Evolutionary conservation across 2,113 vertebrate genomes (phyloP).

Genomic region (Alouatta palliata): DNA sequence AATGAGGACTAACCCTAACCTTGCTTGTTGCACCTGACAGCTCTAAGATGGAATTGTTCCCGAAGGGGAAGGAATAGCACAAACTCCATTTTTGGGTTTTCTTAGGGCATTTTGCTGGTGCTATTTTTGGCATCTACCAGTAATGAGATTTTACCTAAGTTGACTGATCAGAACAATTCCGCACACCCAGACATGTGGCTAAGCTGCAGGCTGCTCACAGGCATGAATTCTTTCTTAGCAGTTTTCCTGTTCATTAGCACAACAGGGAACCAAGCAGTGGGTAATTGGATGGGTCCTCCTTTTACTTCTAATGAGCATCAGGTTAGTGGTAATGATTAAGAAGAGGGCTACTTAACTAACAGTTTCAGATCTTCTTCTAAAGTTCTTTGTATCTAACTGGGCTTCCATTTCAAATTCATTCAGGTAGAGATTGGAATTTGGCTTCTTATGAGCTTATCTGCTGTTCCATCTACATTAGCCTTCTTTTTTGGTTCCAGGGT

Average conservation of each 20-base stretch:
- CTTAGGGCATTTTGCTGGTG: background rate
- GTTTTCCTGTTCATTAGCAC: conserved; percentile 19
- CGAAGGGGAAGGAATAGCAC: background rate
- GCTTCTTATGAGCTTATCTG: background rate
- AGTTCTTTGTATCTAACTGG: conserved; percentile 4
- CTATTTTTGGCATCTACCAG: conserved; percentile 5
- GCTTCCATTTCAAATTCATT: conserved; percentile 23
- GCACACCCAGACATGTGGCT: background rate
- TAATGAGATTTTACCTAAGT: conserved; percentile 1
- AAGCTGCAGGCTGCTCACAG: background rate
- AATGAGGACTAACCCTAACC: background rate
- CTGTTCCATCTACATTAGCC: background rate
- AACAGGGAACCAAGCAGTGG: background rate
- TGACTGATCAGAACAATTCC: background rate
- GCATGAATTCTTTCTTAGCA: background rate
- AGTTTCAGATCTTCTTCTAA: conserved; percentile 37
- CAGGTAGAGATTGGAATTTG: conserved; percentile 1
- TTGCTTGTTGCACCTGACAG: background rate
- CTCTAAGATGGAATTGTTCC: background rate
- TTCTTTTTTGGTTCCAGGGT: background rate
- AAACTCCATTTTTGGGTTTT: background rate
- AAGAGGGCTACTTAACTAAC: background rate
- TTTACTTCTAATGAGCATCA: conserved; percentile 10
- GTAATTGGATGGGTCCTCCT: conserved; percentile 7
- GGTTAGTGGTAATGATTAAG: conserved; percentile 35